phyloP scores from a whole-genome alignment of 1,140 invertebrate genomes.

The Heliconius melpomene region DNA sequence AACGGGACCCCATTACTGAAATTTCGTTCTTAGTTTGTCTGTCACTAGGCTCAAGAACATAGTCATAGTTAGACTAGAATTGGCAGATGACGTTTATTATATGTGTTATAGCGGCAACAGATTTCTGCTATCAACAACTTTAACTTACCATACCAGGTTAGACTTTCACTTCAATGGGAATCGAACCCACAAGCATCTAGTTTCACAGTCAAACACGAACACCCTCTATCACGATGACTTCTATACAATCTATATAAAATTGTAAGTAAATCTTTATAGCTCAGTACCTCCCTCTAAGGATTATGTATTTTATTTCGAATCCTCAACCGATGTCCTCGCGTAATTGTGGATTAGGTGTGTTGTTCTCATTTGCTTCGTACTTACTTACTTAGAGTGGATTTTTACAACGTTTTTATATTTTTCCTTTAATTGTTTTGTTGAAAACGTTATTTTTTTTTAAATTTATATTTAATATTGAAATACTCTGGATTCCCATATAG shows the following conservation, averaged over 20 bases:
- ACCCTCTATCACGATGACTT: too few species aligned
- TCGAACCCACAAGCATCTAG: background rate
- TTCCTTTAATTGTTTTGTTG: background rate
- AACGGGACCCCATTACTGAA: too few species aligned
- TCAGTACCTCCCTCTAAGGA: constrained; percentile 39
- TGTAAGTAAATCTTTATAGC: constrained; percentile 29
- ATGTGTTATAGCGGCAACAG: too few species aligned
- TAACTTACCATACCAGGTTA: too few species aligned
- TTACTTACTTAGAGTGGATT: constrained; percentile 33
- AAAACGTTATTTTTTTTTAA: background rate
- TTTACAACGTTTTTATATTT: constrained; percentile 37
- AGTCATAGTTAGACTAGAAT: too few species aligned
- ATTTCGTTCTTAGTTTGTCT: too few species aligned
- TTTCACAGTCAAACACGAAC: background rate
- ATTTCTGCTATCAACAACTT: too few species aligned
- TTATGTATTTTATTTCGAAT: constrained; percentile 67
- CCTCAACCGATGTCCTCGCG: constrained; percentile 62
- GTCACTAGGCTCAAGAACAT: too few species aligned
- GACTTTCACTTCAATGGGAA: background rate
- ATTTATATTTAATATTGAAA: background rate
- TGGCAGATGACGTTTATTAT: too few species aligned
- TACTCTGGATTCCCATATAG: too few species aligned
- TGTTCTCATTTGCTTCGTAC: constrained; percentile 59
- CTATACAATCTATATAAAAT: background rate
- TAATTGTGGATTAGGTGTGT: constrained; percentile 68